Conservation (phyloP, 2,113 vertebrate species). For the Rhea pennata region DNA sequence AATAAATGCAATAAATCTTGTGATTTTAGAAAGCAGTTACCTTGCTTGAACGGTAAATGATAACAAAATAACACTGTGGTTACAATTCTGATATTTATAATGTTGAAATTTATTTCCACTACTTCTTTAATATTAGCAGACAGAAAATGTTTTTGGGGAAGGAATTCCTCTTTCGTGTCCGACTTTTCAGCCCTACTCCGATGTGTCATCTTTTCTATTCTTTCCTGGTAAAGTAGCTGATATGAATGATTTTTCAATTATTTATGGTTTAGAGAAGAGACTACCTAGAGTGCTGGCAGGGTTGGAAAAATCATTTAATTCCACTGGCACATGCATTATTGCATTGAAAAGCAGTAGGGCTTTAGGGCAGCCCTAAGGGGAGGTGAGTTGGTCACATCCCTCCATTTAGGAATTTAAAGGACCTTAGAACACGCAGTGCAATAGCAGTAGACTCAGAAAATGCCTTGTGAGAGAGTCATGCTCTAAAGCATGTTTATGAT, state of each 20-base stretch:
- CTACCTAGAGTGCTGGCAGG: slow-evolving; percentile 22
- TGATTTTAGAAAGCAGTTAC: background rate
- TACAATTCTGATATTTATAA: background rate
- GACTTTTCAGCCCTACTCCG: background rate
- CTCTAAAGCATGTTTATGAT: background rate
- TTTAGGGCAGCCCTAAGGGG: slow-evolving; percentile 25
- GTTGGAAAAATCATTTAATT: slow-evolving; percentile 59
- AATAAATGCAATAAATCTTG: background rate
- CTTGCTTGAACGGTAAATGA: background rate
- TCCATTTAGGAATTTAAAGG: slow-evolving; percentile 24
- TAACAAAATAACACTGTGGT: background rate
- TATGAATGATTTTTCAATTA: slow-evolving; percentile 39
- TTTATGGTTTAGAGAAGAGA: slow-evolving; percentile 7
- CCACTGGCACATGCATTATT: slow-evolving; percentile 7
- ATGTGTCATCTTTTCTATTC: background rate
- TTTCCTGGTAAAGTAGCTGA: background rate
- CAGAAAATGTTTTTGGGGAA: background rate
- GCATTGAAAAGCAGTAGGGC: slow-evolving; percentile 55
- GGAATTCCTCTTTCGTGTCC: background rate
- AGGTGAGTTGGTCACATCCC: slow-evolving; percentile 8
- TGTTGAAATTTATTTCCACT: background rate
- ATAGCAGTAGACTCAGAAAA: background rate
- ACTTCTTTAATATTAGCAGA: background rate
- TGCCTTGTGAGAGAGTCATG: background rate
- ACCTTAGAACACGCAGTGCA: background rate